phyloP scores from a whole-genome alignment of 2,888 invertebrate genomes.

The Villa cingulata region DNA sequence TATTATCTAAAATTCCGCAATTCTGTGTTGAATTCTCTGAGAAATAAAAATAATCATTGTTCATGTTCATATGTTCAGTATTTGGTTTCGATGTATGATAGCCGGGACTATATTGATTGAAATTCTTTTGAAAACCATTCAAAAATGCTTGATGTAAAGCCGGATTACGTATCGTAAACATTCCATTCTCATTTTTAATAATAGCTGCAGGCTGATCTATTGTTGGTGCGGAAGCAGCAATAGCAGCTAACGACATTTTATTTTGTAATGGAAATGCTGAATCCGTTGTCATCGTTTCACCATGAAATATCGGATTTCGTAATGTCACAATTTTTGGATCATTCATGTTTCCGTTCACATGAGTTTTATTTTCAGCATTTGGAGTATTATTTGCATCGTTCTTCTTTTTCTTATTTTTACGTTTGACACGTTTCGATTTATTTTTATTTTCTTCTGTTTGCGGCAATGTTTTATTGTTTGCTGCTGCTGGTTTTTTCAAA shows the following conservation, averaged over 20 bases:
- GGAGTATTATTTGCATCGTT: constrained; percentile 11
- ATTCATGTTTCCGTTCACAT: constrained; percentile 22
- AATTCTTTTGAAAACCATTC: constrained; percentile 27
- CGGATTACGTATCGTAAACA: constrained; percentile 75
- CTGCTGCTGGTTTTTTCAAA: constrained; percentile 16
- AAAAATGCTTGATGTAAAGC: constrained; percentile 34
- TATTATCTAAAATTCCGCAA: not conserved
- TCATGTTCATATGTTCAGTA: too few species aligned
- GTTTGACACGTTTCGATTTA: constrained; percentile 27
- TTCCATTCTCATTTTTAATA: constrained; percentile 58
- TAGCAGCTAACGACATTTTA: constrained; percentile 18
- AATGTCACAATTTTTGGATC: constrained; percentile 59
- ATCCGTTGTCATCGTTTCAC: constrained; percentile 28
- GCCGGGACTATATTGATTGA: constrained; percentile 28
- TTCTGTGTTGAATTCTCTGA: constrained; percentile 7
- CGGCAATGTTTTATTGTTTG: constrained; percentile 7
- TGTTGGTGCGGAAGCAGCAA: constrained; percentile 1
- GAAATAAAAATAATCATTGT: constrained; percentile 9
- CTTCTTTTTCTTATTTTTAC: constrained; percentile 26
- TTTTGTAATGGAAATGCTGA: constrained; percentile 22
- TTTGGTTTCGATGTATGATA: too few species aligned
- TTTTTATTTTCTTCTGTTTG: constrained; percentile 12
- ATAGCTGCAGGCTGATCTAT: constrained; percentile 48
- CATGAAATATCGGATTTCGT: constrained; percentile 59
- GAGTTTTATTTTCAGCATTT: constrained; percentile 3